Base-by-base conservation (phyloP, 1,140 invertebrate genomes). In the Halyomorpha halys region DNA sequence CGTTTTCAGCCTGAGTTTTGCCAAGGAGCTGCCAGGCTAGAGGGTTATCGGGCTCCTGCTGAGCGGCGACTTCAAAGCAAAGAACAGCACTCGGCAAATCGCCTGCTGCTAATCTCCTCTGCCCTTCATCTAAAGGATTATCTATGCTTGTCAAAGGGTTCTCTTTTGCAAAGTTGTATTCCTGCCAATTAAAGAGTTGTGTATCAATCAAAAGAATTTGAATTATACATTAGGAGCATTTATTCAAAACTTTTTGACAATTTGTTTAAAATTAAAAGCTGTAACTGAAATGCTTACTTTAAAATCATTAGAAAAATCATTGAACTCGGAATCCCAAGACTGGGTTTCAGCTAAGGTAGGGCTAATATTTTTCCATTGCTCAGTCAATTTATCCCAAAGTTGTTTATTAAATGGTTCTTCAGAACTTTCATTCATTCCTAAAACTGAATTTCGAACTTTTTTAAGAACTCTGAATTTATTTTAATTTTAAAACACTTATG, bases 81-180 rank as follows among this genome's bases (percentile, higher is more conserved):
- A 99, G 76, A 1, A 98, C 94, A 25, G 97, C 96, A 69, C 91
- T 91, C 18, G 94, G 90, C 64, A 98, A 82, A 77, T 98, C 94
- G 25, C 94, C 94, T 67, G 82, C 81, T 71, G 83, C 81, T 61
- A 97, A 75, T 72, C 86, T 86, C 70, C 85, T 80, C 71, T 93
- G 85, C 0, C 94, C 96, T 71, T 91, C 86, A 73, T 88, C 85
- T 64, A 97, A 82, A 16, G 92, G 86, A 78, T 94, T 84, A n/a
- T 81, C 77, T 70, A 88, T 78, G 70, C 90, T 82, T 61, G 81
- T 78, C 83, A 95, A 86, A 13, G 90, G 87, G 82, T 97, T 97
- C 60, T 92, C 84, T 70, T 88, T 82, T 56, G 83, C 81, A 78
- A 96, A 97, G 68, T 79, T 79, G 73, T 97, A 97, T 56, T 89